phyloP scores from a whole-genome alignment of 92 coral and sea anemone genomes.

The Pocillopora grandis region DNA sequence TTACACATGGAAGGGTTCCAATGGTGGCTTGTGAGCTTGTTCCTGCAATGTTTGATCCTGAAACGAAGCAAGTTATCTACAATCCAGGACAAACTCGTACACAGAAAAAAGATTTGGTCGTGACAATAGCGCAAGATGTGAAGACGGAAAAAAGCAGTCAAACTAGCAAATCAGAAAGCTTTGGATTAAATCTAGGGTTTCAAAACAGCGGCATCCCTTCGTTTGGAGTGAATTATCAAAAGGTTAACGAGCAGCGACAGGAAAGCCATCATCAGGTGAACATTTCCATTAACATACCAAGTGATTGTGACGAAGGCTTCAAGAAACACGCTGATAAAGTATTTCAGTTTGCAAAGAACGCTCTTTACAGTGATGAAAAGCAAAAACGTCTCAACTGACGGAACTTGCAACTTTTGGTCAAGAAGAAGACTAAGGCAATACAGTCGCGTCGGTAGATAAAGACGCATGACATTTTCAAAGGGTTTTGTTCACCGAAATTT shows the following conservation, averaged over 20 bases:
- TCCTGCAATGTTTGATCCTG: no score
- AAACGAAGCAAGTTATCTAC: no score
- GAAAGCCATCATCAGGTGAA: no score
- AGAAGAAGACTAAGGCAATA: no score
- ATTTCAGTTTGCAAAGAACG: constrained; percentile 15
- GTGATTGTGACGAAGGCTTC: constrained; percentile 13
- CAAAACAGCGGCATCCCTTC: neutral
- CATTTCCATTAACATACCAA: neutral
- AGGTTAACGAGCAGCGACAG: neutral
- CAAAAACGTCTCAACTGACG: constrained; percentile 17
- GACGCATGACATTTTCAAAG: no score
- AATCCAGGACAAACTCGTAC: no score
- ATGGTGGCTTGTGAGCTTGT: no score
- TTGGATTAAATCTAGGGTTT: neutral
- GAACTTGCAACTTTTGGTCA: neutral
- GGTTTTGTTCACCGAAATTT: no score
- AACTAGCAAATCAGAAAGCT: neutral
- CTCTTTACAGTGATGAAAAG: constrained; percentile 19
- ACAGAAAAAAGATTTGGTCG: constrained; percentile 7
- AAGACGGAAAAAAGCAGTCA: neutral
- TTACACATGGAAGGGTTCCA: no score
- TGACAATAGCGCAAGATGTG: constrained; percentile 47
- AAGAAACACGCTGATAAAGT: constrained; percentile 8
- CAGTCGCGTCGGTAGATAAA: no score
- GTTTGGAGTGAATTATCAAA: constrained; percentile 9